Conservation (phyloP, 2,113 vertebrate species). For the pig (Sus scrofa) region T2T-Sscrofa CM000818.6:26110001-26110500, state of each 20-base stretch:
- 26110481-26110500: not conserved
- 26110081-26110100: not conserved
- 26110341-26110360: not conserved
- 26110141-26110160: not conserved
- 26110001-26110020: not conserved
- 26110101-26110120: not conserved
- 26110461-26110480: not conserved
- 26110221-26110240: not conserved
- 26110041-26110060: not conserved
- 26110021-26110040: not conserved
- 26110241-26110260: not conserved
- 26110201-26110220: not conserved
- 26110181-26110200: not conserved
- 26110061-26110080: not conserved
- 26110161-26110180: not conserved
- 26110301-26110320: too few species aligned
- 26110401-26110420: too few species aligned
- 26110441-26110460: not conserved
- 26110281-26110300: not conserved
- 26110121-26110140: accelerated
- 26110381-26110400: not conserved
- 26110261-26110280: not conserved
- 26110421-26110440: not conserved
- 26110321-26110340: not conserved
- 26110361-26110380: not conserved